Percentiles rank a stretch among this genome's conserved stretches.
These are phyloP conservation scores for Euphonia xanthogaster DNA, from an alignment of 2,797 vertebrate species.

Conservation along the genomic window DNA sequence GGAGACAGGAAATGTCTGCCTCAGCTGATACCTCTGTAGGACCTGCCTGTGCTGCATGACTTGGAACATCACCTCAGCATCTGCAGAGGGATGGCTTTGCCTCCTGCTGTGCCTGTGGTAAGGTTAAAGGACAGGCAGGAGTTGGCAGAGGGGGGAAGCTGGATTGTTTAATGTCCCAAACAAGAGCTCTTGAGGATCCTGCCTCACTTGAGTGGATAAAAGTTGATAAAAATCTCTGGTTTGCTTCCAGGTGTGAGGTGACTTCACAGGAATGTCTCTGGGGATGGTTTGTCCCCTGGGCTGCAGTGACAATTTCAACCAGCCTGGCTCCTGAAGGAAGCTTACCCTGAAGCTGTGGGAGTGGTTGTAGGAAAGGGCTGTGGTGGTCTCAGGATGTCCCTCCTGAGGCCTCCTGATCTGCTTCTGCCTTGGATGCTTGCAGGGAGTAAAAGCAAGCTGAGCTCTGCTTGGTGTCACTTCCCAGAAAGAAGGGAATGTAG, in stretches of 20 bases:
- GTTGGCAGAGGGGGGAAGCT: background rate
- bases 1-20: background rate
- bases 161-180: background rate
- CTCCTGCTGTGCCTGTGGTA: background rate
- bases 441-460: background rate
- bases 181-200: background rate
- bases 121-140: background rate
- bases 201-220: background rate
- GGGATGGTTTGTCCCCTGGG: background rate
- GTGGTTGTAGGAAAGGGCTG: background rate
- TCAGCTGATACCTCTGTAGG: background rate
- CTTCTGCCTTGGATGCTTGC: background rate
- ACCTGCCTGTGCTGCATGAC: background rate
- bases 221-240: background rate
- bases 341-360: background rate
- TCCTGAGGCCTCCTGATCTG: background rate
- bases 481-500: background rate
- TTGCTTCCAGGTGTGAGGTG: background rate
- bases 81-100: background rate
- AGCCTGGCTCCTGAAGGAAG: background rate
- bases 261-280: background rate
- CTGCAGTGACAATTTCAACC: background rate
- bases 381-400: fast-evolving
- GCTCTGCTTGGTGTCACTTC: background rate
- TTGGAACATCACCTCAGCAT: background rate